These are phyloP conservation scores for Acanthacorydalis orientalis DNA, from an alignment of 2,888 invertebrate species.

Conservation along the genomic window DNA sequence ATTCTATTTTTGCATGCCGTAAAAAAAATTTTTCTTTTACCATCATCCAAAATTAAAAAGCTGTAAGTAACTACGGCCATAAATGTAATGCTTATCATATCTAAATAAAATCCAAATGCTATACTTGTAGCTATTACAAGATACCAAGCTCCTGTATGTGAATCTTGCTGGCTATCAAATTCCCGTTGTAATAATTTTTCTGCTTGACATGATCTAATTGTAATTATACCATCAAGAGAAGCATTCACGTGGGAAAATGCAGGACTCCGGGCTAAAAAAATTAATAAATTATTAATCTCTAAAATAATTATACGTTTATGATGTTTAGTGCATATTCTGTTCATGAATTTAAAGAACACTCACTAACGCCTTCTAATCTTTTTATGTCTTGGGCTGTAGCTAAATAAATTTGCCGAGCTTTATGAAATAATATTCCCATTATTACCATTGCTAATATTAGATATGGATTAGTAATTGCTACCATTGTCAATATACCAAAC, in stretches of 20 bases:
- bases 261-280: slow-evolving; percentile 56
- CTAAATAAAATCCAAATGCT: slow-evolving; percentile 47
- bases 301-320: no score
- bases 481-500: slow-evolving; percentile 52
- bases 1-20: not conserved
- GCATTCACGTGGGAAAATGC: slow-evolving; percentile 85
- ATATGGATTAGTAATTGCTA: slow-evolving; percentile 51
- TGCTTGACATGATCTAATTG: slow-evolving; percentile 65
- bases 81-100: slow-evolving; percentile 43
- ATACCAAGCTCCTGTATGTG: slow-evolving; percentile 45
- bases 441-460: slow-evolving; percentile 44
- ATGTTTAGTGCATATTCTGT: no score
- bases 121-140: slow-evolving; percentile 40
- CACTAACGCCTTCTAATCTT: slow-evolving; percentile 37
- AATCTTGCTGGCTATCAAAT: slow-evolving; percentile 56
- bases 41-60: slow-evolving; percentile 37
- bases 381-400: slow-evolving; percentile 56
- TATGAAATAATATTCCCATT: slow-evolving; percentile 43
- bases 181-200: slow-evolving; percentile 55
- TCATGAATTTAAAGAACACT: slow-evolving; percentile 14
- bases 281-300: not conserved
- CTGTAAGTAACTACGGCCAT: slow-evolving; percentile 43
- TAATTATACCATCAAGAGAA: slow-evolving; percentile 68
- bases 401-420: slow-evolving; percentile 48
- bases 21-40: slow-evolving; percentile 21